Conservation (phyloP, 2,888 invertebrate species). For the Blomia tropicalis region DNA sequence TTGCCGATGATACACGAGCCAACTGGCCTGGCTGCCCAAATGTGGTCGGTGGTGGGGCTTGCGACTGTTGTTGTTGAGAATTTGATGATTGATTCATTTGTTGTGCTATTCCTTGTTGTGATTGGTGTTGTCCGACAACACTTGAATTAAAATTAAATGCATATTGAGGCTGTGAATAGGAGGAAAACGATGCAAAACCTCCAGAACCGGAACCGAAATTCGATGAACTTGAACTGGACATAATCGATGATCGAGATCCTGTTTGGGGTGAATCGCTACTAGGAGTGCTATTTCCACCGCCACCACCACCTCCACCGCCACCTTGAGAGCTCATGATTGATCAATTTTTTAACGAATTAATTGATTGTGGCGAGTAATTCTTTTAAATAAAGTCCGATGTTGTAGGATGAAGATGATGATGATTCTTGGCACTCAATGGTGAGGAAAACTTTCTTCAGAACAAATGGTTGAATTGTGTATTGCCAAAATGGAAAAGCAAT, state of each 20-base stretch:
- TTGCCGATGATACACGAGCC: constrained; percentile 2
- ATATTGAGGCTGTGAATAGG: constrained; percentile 2
- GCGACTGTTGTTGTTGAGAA: neutral
- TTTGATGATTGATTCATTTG: neutral
- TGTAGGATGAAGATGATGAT: no score
- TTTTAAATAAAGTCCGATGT: no score
- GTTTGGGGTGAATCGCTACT: neutral
- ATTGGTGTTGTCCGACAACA: no score
- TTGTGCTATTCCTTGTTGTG: no score
- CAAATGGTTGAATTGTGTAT: no score
- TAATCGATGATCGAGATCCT: no score
- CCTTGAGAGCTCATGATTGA: no score
- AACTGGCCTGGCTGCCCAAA: neutral
- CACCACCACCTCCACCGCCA: neutral
- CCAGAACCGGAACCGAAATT: constrained; percentile 9
- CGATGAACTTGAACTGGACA: neutral
- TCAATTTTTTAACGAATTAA: no score
- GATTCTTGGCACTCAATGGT: no score
- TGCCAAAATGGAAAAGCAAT: no score
- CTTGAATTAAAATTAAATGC: neutral
- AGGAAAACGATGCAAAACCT: neutral
- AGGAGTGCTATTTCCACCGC: neutral
- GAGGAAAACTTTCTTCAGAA: no score
- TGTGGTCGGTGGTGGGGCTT: neutral
- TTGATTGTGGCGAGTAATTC: no score